Conservation (phyloP, 2,797 vertebrate genomes). For the Sebastiscus albofasciatus region DNA sequence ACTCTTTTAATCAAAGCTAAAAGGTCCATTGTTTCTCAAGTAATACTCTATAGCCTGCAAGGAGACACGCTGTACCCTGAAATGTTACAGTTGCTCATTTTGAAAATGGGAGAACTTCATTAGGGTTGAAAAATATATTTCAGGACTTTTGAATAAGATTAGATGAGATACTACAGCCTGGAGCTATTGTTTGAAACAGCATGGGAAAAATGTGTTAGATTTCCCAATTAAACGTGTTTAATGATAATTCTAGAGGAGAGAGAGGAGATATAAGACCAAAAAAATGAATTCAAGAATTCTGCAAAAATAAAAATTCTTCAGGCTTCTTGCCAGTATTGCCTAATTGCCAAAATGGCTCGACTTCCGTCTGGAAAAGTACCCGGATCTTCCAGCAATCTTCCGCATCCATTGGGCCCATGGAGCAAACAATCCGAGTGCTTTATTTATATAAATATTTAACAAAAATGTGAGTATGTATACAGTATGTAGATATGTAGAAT, state of each 20-base stretch:
- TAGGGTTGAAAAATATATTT: neutral
- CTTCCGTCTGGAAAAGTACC: no score
- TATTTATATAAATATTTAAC: no score
- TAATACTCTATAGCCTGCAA: conserved; percentile 7
- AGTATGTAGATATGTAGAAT: neutral
- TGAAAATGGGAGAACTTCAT: conserved; percentile 15
- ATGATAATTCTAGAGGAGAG: neutral
- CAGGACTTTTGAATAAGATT: neutral
- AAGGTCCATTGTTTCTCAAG: conserved; percentile 38
- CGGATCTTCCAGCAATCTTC: no score
- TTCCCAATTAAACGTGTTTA: neutral
- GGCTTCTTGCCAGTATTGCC: neutral
- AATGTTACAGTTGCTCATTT: neutral
- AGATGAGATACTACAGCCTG: neutral
- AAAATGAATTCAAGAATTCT: neutral
- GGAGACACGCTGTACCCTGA: neutral
- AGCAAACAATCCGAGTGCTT: neutral
- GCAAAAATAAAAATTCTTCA: neutral
- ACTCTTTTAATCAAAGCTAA: conserved; percentile 50
- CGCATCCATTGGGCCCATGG: no score
- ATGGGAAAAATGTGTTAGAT: neutral
- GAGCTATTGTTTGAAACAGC: neutral
- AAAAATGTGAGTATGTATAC: neutral
- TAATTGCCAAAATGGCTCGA: no score
- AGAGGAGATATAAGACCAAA: neutral